Evolutionary conservation across 2,113 vertebrate genomes (phyloP).

Genomic region (Apodemus sylvaticus): DNA sequence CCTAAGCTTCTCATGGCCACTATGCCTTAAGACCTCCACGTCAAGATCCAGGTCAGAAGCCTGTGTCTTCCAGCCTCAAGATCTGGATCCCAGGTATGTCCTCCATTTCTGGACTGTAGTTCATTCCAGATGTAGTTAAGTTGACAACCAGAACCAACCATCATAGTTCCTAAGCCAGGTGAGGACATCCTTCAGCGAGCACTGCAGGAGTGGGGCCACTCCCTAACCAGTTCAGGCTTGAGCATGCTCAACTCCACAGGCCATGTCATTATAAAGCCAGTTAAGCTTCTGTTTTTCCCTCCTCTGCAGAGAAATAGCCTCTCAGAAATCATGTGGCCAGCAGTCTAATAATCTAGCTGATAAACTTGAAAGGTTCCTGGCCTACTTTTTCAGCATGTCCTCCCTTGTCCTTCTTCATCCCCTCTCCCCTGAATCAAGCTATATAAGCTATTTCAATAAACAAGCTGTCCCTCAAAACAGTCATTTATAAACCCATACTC

Average conservation of each 20-base stretch:
- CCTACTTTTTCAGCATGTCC: background rate
- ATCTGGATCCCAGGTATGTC: too few relatives aligned
- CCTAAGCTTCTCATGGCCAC: too few relatives aligned
- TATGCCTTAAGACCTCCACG: too few relatives aligned
- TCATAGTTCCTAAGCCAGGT: background rate
- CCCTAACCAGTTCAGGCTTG: background rate
- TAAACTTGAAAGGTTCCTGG: background rate
- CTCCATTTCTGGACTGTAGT: too few relatives aligned
- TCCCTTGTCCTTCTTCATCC: background rate
- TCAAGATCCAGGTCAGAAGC: too few relatives aligned
- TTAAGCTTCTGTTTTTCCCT: background rate
- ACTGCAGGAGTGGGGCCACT: background rate
- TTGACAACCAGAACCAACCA: too few relatives aligned
- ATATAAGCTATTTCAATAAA: background rate
- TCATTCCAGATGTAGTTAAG: too few relatives aligned
- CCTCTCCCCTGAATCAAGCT: background rate
- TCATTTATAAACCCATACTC: background rate
- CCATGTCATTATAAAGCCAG: background rate
- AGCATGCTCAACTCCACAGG: background rate
- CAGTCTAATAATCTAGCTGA: background rate
- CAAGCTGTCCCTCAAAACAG: background rate
- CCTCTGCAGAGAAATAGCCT: background rate
- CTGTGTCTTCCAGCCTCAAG: too few relatives aligned
- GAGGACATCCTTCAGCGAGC: background rate
- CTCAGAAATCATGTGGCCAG: background rate